Evolutionary conservation across 2,113 vertebrate species (phyloP).

Genomic region (Bettongia penicillata): DNA sequence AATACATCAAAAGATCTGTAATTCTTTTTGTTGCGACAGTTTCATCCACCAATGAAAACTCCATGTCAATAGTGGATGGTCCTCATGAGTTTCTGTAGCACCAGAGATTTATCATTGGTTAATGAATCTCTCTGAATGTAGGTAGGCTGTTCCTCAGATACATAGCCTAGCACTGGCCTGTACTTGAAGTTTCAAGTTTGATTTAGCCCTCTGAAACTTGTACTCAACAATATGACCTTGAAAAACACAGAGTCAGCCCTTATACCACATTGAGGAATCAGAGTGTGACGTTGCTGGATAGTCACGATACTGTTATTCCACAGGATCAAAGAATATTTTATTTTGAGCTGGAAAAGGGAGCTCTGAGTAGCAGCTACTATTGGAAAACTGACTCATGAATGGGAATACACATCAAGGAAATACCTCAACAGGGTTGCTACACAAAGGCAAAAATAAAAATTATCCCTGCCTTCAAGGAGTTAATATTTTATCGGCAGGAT

Average conservation of each 20-base stretch:
- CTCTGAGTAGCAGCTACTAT: neutral
- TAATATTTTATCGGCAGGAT: neutral
- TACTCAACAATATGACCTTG: neutral
- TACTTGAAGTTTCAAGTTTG: neutral
- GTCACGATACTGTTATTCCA: neutral
- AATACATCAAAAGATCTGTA: neutral
- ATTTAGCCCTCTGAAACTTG: neutral
- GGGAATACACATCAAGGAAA: neutral
- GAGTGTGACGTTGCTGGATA: neutral
- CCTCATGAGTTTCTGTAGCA: neutral
- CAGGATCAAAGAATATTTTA: neutral
- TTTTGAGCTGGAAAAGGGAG: neutral
- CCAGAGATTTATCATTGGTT: neutral
- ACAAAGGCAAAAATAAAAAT: neutral
- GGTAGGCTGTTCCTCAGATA: neutral
- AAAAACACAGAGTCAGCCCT: neutral
- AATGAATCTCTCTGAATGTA: neutral
- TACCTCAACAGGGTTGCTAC: neutral
- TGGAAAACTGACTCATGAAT: neutral
- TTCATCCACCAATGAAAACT: neutral
- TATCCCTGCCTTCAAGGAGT: neutral
- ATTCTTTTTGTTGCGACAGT: neutral
- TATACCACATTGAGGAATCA: neutral
- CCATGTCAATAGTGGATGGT: neutral
- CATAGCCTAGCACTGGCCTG: neutral